Conservation (phyloP, 2,888 invertebrate species). For the Uropetala carovei region DNA sequence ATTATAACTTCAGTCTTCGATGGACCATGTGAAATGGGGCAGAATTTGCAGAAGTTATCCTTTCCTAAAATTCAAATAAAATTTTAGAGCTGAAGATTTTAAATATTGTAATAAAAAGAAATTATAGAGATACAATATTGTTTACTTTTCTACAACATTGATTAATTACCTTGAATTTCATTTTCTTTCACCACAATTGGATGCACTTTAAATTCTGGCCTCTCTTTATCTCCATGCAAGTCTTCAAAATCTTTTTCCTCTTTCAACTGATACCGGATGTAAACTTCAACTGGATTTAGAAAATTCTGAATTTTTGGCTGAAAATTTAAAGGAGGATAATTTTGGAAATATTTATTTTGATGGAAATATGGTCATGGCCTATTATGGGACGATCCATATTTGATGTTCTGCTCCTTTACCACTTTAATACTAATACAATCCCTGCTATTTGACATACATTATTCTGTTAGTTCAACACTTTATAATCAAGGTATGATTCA, state of each 20-base stretch:
- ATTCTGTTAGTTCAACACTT: no score
- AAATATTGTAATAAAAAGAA: not conserved
- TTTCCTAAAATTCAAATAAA: not conserved
- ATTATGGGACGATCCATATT: no score
- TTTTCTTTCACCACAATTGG: not conserved
- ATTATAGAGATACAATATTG: not conserved
- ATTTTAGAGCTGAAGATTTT: not conserved
- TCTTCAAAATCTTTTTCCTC: not conserved
- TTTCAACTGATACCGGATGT: not conserved
- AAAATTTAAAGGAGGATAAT: not conserved
- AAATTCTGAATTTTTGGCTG: not conserved
- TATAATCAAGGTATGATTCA: no score
- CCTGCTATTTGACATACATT: no score
- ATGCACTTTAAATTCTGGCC: not conserved
- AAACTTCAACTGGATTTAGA: not conserved
- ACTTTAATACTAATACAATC: no score
- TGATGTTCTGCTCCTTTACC: no score
- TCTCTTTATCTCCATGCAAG: not conserved
- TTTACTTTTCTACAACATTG: not conserved
- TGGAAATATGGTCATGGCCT: no score
- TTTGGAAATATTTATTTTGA: no score
- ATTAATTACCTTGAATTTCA: not conserved
- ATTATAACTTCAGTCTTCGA: slow-evolving; percentile 10
- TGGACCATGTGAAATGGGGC: slow-evolving; percentile 69
- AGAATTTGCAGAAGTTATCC: slow-evolving; percentile 64